phyloP scores from a whole-genome alignment of 1,140 invertebrate species.

The Rhopalosiphum padi region DNA sequence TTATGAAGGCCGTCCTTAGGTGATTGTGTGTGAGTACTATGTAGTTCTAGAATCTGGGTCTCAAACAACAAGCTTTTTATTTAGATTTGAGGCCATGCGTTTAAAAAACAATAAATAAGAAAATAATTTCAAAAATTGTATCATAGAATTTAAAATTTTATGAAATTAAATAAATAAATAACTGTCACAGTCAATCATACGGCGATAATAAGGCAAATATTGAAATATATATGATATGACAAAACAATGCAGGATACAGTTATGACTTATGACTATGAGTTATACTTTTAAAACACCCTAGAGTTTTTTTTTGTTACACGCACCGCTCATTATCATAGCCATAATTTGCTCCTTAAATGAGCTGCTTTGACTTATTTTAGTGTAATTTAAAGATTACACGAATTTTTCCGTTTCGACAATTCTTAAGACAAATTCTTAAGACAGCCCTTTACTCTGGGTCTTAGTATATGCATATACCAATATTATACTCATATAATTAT shows the following conservation, averaged over 20 bases:
- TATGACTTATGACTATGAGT: no score
- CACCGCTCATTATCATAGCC: no score
- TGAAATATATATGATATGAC: no score
- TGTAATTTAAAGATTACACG: neutral
- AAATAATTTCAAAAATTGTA: neutral
- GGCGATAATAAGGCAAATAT: no score
- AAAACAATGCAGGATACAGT: no score
- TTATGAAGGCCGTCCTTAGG: neutral
- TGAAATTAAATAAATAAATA: no score
- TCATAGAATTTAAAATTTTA: neutral
- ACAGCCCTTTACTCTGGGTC: no score
- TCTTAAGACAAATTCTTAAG: neutral
- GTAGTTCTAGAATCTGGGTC: neutral
- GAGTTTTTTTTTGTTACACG: no score
- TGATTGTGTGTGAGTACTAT: neutral
- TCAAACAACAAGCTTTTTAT: no score
- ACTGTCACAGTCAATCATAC: no score
- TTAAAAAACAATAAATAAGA: neutral
- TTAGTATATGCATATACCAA: no score
- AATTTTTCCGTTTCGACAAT: neutral
- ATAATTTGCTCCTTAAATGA: neutral
- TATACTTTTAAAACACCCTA: no score
- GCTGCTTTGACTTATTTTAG: neutral
- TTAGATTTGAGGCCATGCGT: neutral
- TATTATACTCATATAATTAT: neutral